phyloP scores from a whole-genome alignment of 2,888 invertebrate genomes.

The Tridacna crocea region DNA sequence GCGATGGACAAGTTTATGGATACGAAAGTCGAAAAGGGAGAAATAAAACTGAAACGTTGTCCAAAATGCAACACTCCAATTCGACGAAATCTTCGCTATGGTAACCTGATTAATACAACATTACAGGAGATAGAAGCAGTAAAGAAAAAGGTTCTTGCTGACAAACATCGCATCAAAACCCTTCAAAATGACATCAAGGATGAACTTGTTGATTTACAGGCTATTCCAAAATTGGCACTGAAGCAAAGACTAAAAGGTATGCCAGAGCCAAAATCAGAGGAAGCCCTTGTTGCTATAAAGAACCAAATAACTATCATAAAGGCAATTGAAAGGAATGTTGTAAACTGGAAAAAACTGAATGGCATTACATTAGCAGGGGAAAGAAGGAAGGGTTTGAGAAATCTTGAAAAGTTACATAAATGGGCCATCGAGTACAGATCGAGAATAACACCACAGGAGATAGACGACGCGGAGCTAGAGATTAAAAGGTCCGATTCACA shows the following conservation, averaged over 20 bases:
- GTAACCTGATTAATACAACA: conserved; percentile 85
- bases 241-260: conserved; percentile 31
- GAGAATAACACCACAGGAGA: conserved; percentile 65
- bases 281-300: conserved; percentile 42
- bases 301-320: conserved; percentile 51
- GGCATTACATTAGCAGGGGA: conserved; percentile 18
- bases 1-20: conserved; percentile 83
- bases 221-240: neutral
- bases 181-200: conserved; percentile 34
- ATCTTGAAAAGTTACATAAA: conserved; percentile 35
- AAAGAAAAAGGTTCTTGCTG: conserved; percentile 63
- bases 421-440: conserved; percentile 51
- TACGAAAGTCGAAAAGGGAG: conserved; percentile 84
- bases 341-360: conserved; percentile 38
- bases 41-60: conserved; percentile 84
- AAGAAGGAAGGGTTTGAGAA: conserved; percentile 17
- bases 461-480: conserved; percentile 62
- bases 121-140: conserved; percentile 82
- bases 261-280: conserved; percentile 39
- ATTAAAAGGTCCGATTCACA: conserved; percentile 50
- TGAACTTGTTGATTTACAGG: neutral
- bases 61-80: conserved; percentile 88
- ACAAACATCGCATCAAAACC: conserved; percentile 29
- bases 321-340: conserved; percentile 21
- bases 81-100: conserved; percentile 87